phyloP scores from a whole-genome alignment of 1,140 invertebrate genomes.

The Episyrphus balteatus region DNA sequence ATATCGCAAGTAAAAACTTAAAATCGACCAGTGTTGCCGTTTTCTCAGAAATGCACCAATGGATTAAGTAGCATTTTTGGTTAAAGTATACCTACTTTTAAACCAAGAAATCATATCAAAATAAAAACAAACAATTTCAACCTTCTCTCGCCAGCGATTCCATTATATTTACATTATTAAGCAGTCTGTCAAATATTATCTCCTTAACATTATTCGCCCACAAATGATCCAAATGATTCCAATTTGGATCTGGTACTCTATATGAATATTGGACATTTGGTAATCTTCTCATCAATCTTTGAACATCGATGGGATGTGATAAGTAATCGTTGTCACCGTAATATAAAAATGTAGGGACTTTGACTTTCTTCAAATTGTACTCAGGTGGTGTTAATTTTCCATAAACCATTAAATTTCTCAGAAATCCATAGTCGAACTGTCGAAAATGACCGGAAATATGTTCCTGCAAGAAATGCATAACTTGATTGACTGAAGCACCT shows the following conservation, averaged over 20 bases:
- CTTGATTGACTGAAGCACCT: conserved; percentile 62
- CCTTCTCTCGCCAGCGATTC: too few species aligned
- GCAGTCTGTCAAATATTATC: conserved; percentile 42
- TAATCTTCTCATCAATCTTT: conserved; percentile 31
- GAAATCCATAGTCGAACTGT: conserved; percentile 45
- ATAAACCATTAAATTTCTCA: conserved; percentile 39
- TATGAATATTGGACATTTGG: conserved; percentile 11
- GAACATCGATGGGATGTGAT: conserved; percentile 48
- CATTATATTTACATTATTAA: conserved; percentile 9
- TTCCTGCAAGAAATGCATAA: conserved; percentile 62
- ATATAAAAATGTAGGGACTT: conserved; percentile 48
- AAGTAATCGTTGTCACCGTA: conserved; percentile 48
- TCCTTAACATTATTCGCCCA: conserved; percentile 48
- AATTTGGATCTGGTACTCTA: conserved; percentile 44
- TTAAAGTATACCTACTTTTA: too few species aligned
- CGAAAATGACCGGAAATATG: conserved; percentile 44
- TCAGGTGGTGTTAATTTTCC: conserved; percentile 37
- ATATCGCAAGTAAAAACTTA: too few species aligned
- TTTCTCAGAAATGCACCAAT: too few species aligned
- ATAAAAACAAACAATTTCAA: too few species aligned
- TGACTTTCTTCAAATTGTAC: conserved; percentile 47
- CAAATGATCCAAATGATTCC: conserved; percentile 62
- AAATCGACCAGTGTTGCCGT: too few species aligned
- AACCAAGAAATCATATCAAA: too few species aligned
- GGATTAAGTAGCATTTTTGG: too few species aligned